phyloP scores from a whole-genome alignment of 2,113 vertebrate species.

The Clarias magur region DNA sequence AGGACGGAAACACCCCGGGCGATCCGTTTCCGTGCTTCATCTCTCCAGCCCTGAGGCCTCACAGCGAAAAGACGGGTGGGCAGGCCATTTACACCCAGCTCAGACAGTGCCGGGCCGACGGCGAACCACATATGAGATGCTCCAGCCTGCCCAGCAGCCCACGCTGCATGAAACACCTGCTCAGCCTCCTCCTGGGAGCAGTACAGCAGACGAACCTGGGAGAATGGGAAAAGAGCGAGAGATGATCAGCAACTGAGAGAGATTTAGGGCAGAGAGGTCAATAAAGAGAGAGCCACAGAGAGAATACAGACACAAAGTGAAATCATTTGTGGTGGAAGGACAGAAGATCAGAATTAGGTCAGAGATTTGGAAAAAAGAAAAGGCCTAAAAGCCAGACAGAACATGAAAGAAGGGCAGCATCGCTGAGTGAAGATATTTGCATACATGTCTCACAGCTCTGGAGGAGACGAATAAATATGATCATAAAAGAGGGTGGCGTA shows the following conservation, averaged over 20 bases:
- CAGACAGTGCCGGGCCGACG: slow-evolving; percentile 85
- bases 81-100: slow-evolving; percentile 77
- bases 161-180: slow-evolving; percentile 83
- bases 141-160: slow-evolving; percentile 83
- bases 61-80: slow-evolving; percentile 87
- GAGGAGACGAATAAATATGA: slow-evolving; percentile 32
- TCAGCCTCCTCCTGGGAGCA: slow-evolving; percentile 91
- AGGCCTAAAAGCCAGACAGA: slow-evolving; percentile 48
- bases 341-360: slow-evolving; percentile 33
- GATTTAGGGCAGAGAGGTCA: slow-evolving; percentile 38
- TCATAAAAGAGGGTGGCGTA: slow-evolving; percentile 24
- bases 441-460: slow-evolving; percentile 30
- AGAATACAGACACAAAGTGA: slow-evolving; percentile 49
- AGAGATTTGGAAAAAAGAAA: slow-evolving; percentile 49
- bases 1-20: slow-evolving; percentile 88
- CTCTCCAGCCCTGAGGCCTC: slow-evolving; percentile 87
- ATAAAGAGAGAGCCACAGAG: slow-evolving; percentile 1
- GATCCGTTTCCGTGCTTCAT: slow-evolving; percentile 82
- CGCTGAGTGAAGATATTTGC: slow-evolving; percentile 37
- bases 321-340: slow-evolving; percentile 53
- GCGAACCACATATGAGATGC: slow-evolving; percentile 92
- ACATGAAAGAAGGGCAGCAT: slow-evolving; percentile 55
- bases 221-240: slow-evolving; percentile 59
- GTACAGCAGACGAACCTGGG: slow-evolving; percentile 87
- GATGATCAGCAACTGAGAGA: slow-evolving; percentile 52